These are phyloP conservation scores for Chromobotia macracanthus DNA, from an alignment of 2,797 vertebrate genomes.

Conservation along the genomic window DNA sequence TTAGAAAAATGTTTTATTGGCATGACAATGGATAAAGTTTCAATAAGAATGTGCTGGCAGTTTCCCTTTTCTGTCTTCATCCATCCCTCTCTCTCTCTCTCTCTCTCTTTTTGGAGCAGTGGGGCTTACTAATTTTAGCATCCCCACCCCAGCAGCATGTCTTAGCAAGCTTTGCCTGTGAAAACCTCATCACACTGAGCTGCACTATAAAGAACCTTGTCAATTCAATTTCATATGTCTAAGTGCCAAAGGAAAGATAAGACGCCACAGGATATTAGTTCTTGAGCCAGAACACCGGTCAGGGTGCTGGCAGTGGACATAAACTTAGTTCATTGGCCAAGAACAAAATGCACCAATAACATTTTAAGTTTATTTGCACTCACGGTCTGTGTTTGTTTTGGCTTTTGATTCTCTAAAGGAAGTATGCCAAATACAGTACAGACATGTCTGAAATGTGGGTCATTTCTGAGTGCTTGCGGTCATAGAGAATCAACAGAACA, in stretches of 20 bases:
- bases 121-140: constrained; percentile 52
- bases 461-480: neutral
- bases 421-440: neutral
- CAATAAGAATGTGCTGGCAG: constrained; percentile 8
- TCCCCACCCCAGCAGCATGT: constrained; percentile 42
- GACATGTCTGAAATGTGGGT: neutral
- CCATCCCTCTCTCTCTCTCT: neutral
- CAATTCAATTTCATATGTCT: constrained; percentile 28
- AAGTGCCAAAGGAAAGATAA: constrained; percentile 20
- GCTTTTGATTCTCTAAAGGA: neutral
- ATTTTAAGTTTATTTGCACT: neutral
- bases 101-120: constrained; percentile 23
- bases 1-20: constrained; percentile 28
- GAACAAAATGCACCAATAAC: neutral
- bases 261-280: neutral
- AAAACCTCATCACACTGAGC: constrained; percentile 33
- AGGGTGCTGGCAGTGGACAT: neutral
- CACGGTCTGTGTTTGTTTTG: neutral
- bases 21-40: constrained; percentile 36
- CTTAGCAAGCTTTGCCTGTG: constrained; percentile 40
- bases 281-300: constrained; percentile 12
- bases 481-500: too few relatives aligned
- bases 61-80: neutral
- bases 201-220: constrained; percentile 17
- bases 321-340: neutral